Conservation (phyloP, 2,797 vertebrate species). For the Myotis planiceps region DNA sequence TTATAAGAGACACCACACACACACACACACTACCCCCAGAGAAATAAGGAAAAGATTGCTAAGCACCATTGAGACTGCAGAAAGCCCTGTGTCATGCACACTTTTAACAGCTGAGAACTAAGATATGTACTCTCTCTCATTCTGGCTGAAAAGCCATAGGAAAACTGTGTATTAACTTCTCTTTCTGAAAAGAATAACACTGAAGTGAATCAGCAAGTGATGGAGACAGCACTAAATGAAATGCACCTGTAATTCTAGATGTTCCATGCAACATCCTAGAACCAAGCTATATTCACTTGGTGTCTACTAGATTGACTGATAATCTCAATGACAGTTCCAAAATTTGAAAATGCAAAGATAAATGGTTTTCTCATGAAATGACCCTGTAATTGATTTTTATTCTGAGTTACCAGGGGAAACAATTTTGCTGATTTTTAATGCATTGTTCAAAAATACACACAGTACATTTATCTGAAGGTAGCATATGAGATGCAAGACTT, state of each 20-base stretch:
- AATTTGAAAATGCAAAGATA: background rate
- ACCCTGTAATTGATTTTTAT: constrained; percentile 7
- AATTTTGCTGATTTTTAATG: background rate
- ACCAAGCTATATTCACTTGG: background rate
- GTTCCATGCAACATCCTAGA: background rate
- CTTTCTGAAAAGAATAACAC: background rate
- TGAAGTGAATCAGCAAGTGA: background rate
- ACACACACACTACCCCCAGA: background rate
- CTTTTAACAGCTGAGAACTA: background rate
- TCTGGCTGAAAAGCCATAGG: background rate
- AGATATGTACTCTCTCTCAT: background rate
- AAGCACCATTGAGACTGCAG: background rate
- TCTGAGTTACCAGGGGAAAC: background rate
- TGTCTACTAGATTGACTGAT: background rate
- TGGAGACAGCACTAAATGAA: background rate
- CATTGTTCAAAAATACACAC: background rate
- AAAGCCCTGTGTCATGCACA: background rate
- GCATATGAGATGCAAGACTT: background rate
- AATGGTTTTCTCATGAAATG: background rate
- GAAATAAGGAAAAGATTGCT: background rate
- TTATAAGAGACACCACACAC: background rate
- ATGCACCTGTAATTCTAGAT: background rate
- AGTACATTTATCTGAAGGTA: background rate
- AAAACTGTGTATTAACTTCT: background rate
- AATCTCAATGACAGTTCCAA: background rate